Evolutionary conservation across 30 jellyfish, hydroid and myxozoan species (phyloP), one percentile per base, ranked within the genome.

Genomic region (Chironex yamaguchii): DNA sequence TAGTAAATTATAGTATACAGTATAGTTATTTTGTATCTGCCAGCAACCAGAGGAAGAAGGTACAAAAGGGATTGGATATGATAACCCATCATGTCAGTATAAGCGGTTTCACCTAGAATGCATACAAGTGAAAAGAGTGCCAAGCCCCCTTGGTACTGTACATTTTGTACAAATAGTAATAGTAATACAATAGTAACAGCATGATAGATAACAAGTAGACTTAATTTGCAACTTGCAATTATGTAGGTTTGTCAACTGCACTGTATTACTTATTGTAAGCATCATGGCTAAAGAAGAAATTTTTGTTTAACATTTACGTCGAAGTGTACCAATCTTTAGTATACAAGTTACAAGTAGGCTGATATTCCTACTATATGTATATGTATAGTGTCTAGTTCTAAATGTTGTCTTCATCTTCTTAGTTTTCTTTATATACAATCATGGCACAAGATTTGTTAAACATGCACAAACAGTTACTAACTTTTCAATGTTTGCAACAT

Each of bases 381-480:
- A 42, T 9, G 62, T 9, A 42, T 42, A 9, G n/a, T 11, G 62
- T 42, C 62, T 9, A 42, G 62, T 42, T n/a, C n/a, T n/a, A n/a
- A 54, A 54, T 32, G 25, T 72, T 0, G 0, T 11, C 6, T 35
- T 4, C 32, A 36, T 22, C 34, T 71, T 71, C 36, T 3, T 68
- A 4, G 4, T 79, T 17, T 65, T 80, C 64, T 22, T 49, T 70
- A 36, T 42, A 70, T 0, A 82, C 90, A 2, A 82, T 69, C 93
- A 36, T 68, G 70, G 82, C 25, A 6, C 54, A 17, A 82, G 36
- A 26, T 82, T 82, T 20, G 82, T 35, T 62, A 82, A 27, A 35
- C 81, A 49, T 23, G 93, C 90, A 67, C 93, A 82, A 4, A 82
- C 93, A 24, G 84, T 49, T 0, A 82, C 93, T 1, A 69, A 20